Evolutionary conservation across 2,797 vertebrate species (phyloP), one percentile per base, ranked within the genome.

Genomic region (Cynodonichthys magdalenae): DNA sequence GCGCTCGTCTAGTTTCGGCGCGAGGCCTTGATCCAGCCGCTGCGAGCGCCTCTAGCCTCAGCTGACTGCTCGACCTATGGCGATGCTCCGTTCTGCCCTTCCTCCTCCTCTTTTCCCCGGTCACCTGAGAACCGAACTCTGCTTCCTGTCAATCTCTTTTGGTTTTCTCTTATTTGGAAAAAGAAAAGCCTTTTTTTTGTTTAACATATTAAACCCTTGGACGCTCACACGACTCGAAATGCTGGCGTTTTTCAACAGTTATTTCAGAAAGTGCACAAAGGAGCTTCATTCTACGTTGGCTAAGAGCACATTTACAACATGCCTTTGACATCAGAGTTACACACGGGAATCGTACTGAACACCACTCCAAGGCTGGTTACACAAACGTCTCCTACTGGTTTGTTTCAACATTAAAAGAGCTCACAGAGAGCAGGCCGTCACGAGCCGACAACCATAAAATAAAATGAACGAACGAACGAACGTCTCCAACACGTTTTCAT

Each of bases 241-340:
- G 89, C 91, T 92, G 90, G 89, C 90, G 83, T 91, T 83, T 24
- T 87, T 87, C 69, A 75, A 83, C 62, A 27, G 79, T 75, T 84
- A 63, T 79, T 9, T 86, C 69, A 84, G 89, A 92, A 92, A 91
- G 89, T 92, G 88, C 92, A 92, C 91, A 87, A 79, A 84, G 76
- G 79, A 79, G 86, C 84, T 84, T 80, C 86, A 86, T 82, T 90
- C 85, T 88, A 90, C 77, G 79, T 81, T 84, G 80, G 83, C 83
- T 88, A 87, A 89, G 89, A 90, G 81, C 87, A 87, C 86, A 89
- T 83, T 78, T 66, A 90, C 78, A 85, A 88, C 80, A 86, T 87
- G 85, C 88, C 84, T 86, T 77, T 74, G 82, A 88, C 88, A 87
- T 86, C 83, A 85, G 80, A 82, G 74, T 75, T 68, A 85, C 88